phyloP scores from a whole-genome alignment of 1,140 invertebrate genomes.

The Lucilia sericata region DNA sequence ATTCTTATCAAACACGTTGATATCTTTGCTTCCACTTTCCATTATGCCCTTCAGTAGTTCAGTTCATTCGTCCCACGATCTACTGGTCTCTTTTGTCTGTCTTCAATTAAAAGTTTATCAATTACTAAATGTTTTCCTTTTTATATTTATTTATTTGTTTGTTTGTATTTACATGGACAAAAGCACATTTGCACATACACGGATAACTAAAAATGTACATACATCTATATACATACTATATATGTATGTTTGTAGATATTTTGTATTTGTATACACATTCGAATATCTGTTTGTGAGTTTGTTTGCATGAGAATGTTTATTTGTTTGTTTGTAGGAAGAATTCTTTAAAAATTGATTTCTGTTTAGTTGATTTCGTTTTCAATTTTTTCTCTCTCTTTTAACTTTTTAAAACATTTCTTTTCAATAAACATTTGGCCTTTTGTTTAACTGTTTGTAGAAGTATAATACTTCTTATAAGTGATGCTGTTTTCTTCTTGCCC shows the following conservation, averaged over 20 bases:
- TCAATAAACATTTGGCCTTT: slow-evolving; percentile 1
- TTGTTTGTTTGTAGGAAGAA: background rate
- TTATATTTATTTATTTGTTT: background rate
- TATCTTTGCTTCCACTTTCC: too few relatives aligned
- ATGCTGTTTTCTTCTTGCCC: too few relatives aligned
- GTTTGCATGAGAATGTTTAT: background rate
- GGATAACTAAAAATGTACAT: too few relatives aligned
- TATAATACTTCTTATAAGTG: background rate
- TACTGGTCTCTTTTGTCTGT: background rate
- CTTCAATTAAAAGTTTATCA: slow-evolving; percentile 7
- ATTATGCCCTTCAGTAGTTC: too few relatives aligned
- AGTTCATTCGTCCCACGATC: too few relatives aligned
- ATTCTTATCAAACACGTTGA: too few relatives aligned
- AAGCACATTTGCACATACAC: too few relatives aligned
- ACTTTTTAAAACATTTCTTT: background rate
- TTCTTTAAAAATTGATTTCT: background rate
- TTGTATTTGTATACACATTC: too few relatives aligned
- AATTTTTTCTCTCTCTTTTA: background rate
- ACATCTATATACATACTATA: too few relatives aligned
- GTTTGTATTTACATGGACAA: background rate
- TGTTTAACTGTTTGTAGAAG: slow-evolving; percentile 6
- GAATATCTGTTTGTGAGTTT: background rate
- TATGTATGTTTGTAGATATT: too few relatives aligned
- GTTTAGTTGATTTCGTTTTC: background rate
- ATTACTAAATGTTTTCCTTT: background rate